These are phyloP conservation scores for Balaenoptera acutorostrata DNA, from an alignment of 2,113 vertebrate species.

Conservation along the genomic window DNA sequence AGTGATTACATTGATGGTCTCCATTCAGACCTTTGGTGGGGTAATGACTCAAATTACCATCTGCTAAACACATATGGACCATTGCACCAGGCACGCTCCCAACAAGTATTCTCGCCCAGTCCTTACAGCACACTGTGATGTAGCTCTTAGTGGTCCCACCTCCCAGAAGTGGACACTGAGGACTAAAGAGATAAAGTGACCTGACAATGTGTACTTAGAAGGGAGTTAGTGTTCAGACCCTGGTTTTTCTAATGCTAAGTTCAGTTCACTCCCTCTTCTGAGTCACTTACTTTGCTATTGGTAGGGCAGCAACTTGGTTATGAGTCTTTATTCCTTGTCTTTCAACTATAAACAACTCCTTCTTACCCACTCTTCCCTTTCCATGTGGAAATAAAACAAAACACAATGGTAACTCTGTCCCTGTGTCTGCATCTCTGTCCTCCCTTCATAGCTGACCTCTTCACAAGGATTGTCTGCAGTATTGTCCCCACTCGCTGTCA, in stretches of 20 bases:
- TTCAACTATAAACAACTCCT: background rate
- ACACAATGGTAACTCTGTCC: background rate
- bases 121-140: background rate
- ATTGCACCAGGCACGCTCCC: background rate
- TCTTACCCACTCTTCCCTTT: background rate
- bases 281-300: background rate
- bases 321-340: background rate
- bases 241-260: background rate
- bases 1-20: background rate
- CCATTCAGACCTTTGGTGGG: background rate
- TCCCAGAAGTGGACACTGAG: background rate
- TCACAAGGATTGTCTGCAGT: background rate
- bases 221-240: background rate
- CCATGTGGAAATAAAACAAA: background rate
- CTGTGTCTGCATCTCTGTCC: background rate
- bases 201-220: background rate
- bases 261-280: background rate
- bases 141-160: background rate
- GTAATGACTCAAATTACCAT: background rate
- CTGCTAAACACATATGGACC: background rate
- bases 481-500: background rate
- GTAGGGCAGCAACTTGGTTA: background rate
- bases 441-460: background rate
- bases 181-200: background rate
- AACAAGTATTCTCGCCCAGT: background rate